A percentile compares a stretch with the other conserved stretches of the same genome.
Conservation (phyloP, 2,797 vertebrate genomes). For the Chelidonichthys spinosus region DNA sequence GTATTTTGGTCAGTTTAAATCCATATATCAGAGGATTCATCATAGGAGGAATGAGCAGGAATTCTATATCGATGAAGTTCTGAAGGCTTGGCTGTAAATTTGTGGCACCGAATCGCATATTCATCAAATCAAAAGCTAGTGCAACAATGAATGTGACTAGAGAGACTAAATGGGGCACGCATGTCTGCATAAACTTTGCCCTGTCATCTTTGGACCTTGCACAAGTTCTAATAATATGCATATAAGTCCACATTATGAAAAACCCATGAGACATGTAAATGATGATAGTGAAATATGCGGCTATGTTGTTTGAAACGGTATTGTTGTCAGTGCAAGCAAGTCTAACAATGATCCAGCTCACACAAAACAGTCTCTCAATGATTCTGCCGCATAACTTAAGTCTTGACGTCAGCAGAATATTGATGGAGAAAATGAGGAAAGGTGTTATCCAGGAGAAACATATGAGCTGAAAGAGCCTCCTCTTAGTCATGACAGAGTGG, state of each 20-base stretch:
- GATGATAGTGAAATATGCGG: neutral
- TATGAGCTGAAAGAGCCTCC: slow-evolving; percentile 42
- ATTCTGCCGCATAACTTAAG: slow-evolving; percentile 37
- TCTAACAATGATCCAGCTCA: slow-evolving; percentile 51
- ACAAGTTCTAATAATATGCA: slow-evolving; percentile 42
- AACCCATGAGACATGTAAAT: slow-evolving; percentile 29
- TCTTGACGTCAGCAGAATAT: neutral
- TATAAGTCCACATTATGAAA: slow-evolving; percentile 63
- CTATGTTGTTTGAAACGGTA: neutral
- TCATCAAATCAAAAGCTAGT: slow-evolving; percentile 65
- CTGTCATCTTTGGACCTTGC: slow-evolving; percentile 54
- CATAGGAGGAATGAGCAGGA: slow-evolving; percentile 56
- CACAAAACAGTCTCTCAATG: slow-evolving; percentile 48
- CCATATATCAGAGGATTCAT: slow-evolving; percentile 69
- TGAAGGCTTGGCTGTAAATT: slow-evolving; percentile 42
- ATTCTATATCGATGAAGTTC: slow-evolving; percentile 59
- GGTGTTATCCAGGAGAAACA: slow-evolving; percentile 58
- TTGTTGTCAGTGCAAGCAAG: slow-evolving; percentile 39
- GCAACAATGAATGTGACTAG: slow-evolving; percentile 42
- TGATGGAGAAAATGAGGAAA: slow-evolving; percentile 3
- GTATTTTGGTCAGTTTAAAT: slow-evolving; percentile 61
- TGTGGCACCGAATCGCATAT: slow-evolving; percentile 41
- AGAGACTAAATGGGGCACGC: slow-evolving; percentile 71
- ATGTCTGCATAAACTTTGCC: slow-evolving; percentile 75
- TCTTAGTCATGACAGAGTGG: slow-evolving; percentile 52